Conservation (phyloP, 2,797 vertebrate genomes). For the Acestrorhynchus altus region DNA sequence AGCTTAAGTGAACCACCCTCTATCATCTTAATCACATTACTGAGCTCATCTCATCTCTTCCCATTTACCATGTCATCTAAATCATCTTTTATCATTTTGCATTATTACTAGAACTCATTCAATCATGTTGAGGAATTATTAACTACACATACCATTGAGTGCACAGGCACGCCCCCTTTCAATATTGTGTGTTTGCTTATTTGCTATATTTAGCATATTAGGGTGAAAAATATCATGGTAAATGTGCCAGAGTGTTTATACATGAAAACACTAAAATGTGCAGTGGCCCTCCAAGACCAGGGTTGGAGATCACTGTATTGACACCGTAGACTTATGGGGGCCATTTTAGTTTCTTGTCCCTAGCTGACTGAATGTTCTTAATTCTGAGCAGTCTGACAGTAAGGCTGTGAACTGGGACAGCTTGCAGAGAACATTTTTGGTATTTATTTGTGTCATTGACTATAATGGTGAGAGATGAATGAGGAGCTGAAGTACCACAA, state of each 20-base stretch:
- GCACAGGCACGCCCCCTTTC: too few relatives aligned
- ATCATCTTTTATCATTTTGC: not conserved
- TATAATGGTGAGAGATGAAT: slow-evolving; percentile 66
- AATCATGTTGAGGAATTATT: too few relatives aligned
- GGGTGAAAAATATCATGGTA: too few relatives aligned
- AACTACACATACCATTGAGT: too few relatives aligned
- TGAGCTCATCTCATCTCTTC: not conserved
- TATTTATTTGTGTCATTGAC: slow-evolving; percentile 62
- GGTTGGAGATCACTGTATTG: too few relatives aligned
- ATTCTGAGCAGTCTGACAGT: slow-evolving; percentile 35
- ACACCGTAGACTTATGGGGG: not conserved
- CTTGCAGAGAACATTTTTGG: slow-evolving; percentile 49
- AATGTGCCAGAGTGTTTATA: too few relatives aligned
- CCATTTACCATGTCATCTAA: not conserved
- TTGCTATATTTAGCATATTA: too few relatives aligned
- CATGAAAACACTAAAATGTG: too few relatives aligned
- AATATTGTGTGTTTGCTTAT: too few relatives aligned
- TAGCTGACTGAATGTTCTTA: slow-evolving; percentile 3
- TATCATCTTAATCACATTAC: not conserved
- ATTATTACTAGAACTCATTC: too few relatives aligned
- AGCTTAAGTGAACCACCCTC: not conserved
- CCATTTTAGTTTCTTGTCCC: slow-evolving; percentile 3
- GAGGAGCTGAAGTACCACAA: slow-evolving; percentile 62
- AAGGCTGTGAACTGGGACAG: slow-evolving; percentile 30
- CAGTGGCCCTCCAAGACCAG: too few relatives aligned